Evolutionary conservation across 64 coral and sea anemone genomes (phyloP).

Genomic region (Platygyra sinensis): DNA sequence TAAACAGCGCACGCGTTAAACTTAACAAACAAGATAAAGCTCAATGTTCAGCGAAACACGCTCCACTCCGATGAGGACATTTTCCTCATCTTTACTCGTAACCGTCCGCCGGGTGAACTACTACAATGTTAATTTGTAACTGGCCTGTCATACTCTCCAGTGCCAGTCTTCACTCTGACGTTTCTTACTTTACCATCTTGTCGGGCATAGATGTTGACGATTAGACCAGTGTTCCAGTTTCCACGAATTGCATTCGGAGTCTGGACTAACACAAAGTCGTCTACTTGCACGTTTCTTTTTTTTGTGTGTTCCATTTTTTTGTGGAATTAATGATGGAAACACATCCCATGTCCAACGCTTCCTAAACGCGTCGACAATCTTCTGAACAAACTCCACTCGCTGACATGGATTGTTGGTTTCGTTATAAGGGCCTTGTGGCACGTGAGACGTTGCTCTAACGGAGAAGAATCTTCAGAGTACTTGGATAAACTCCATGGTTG

Average conservation of each 20-base stretch:
- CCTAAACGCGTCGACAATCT: slow-evolving; percentile 30
- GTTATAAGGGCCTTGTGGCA: slow-evolving; percentile 48
- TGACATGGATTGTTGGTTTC: slow-evolving; percentile 18
- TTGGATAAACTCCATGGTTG: slow-evolving; percentile 58
- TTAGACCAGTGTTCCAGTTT: no score
- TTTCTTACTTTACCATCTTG: no score
- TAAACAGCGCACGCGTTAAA: no score
- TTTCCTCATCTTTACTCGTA: slow-evolving; percentile 7
- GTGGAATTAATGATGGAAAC: no score
- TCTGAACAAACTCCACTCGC: slow-evolving; percentile 34
- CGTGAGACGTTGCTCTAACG: slow-evolving; percentile 41
- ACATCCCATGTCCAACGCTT: no score
- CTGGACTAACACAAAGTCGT: background rate
- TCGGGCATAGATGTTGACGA: no score
- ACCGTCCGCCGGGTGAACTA: background rate
- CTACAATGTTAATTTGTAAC: slow-evolving; percentile 10
- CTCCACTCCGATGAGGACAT: slow-evolving; percentile 1
- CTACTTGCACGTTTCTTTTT: slow-evolving; percentile 26
- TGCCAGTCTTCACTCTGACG: no score
- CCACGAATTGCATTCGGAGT: background rate
- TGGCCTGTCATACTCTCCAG: background rate
- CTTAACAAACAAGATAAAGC: no score
- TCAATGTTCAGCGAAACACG: no score
- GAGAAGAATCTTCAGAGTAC: slow-evolving; percentile 36
- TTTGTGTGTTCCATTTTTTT: slow-evolving; percentile 8